phyloP scores from a whole-genome alignment of 1,140 invertebrate genomes.

The Drosophila erecta region DNA sequence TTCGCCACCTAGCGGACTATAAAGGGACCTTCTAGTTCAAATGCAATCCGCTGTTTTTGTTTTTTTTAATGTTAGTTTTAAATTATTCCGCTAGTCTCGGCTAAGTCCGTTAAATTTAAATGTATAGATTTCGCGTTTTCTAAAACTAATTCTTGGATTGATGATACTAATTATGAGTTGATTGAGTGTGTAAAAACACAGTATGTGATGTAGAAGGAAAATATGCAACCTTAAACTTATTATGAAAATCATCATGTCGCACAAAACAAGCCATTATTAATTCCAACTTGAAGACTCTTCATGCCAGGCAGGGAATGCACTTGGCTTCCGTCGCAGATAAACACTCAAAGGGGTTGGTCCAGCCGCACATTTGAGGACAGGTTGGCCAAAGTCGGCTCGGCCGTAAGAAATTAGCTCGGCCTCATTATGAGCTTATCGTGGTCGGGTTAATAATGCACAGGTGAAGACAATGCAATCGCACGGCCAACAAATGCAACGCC shows the following conservation, averaged over 20 bases:
- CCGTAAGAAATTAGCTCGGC: slow-evolving; percentile 54
- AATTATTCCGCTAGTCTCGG: not conserved
- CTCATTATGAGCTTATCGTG: slow-evolving; percentile 79
- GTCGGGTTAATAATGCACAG: slow-evolving; percentile 76
- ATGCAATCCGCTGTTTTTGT: not conserved
- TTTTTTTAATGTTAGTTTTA: not conserved
- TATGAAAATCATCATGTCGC: too few species aligned
- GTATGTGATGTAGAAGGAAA: too few species aligned
- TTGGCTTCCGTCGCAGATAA: slow-evolving; percentile 24
- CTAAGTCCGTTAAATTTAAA: not conserved
- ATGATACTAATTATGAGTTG: too few species aligned
- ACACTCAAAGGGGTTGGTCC: slow-evolving; percentile 15
- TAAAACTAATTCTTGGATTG: too few species aligned
- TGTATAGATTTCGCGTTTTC: too few species aligned
- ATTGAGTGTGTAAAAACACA: too few species aligned
- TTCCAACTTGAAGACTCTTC: not conserved
- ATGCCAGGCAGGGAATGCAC: slow-evolving; percentile 1
- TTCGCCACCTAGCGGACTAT: not conserved
- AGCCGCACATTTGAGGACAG: slow-evolving; percentile 59
- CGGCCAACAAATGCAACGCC: not conserved
- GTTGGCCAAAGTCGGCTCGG: slow-evolving; percentile 22
- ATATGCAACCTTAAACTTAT: too few species aligned
- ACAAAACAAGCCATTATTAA: not conserved
- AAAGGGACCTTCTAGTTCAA: not conserved
- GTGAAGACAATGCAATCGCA: slow-evolving; percentile 47